A percentile compares a stretch with the other conserved stretches of the same genome.
phyloP scores from a whole-genome alignment of 1,140 invertebrate genomes.

The Drosophila funebris region DNA sequence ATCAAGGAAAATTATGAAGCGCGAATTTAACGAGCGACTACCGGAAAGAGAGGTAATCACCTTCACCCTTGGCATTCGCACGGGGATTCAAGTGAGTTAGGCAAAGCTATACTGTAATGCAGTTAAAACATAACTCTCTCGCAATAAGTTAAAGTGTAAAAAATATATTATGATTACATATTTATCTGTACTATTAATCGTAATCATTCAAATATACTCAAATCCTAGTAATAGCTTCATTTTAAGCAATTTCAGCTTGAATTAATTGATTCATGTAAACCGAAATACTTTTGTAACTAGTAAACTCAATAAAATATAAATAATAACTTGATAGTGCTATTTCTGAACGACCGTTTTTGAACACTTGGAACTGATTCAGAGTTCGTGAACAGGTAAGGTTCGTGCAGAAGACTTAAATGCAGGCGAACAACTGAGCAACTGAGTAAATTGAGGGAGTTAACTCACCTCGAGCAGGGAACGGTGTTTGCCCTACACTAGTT shows the following conservation, averaged over 20 bases:
- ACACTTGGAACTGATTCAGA: no score
- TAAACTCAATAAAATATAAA: slow-evolving; percentile 16
- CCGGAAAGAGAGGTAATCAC: slow-evolving; percentile 69
- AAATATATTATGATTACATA: slow-evolving; percentile 41
- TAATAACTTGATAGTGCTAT: neutral
- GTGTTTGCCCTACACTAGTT: no score
- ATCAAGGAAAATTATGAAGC: slow-evolving; percentile 68
- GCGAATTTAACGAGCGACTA: slow-evolving; percentile 53
- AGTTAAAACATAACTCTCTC: slow-evolving; percentile 16
- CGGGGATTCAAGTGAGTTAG: slow-evolving; percentile 65
- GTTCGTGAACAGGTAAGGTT: no score
- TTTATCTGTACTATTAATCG: slow-evolving; percentile 39
- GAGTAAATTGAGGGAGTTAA: no score
- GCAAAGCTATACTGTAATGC: slow-evolving; percentile 5
- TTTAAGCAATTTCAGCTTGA: slow-evolving; percentile 21
- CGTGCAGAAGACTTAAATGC: no score
- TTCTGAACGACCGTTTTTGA: no score
- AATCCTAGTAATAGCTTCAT: slow-evolving; percentile 12
- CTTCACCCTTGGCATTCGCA: slow-evolving; percentile 66
- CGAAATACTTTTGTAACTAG: neutral
- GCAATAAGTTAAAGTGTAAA: slow-evolving; percentile 28
- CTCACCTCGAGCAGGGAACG: no score
- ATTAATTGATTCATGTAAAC: slow-evolving; percentile 15
- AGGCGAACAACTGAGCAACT: no score
- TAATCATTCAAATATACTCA: slow-evolving; percentile 38